Evolutionary conservation across 92 coral and sea anemone species (phyloP), one percentile per base, ranked within the genome.

Genomic region (Siderastrea radians): DNA sequence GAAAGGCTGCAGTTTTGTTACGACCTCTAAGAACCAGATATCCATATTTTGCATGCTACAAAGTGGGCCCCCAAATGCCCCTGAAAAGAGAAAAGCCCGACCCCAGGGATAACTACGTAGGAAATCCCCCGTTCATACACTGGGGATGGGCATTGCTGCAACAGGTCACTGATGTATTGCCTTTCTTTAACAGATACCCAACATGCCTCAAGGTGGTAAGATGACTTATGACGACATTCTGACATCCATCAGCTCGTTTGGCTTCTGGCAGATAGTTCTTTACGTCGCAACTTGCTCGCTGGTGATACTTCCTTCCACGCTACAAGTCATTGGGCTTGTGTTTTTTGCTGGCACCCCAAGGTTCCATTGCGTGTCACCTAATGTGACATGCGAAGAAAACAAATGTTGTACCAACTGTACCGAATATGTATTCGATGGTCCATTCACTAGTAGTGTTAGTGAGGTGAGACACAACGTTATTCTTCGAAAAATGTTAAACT

Each of bases 221-320:
- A 72, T 16, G 58, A 83, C 51, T 72, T 94, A 91, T 52, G 89
- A 85, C 52, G 83, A 74, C 13, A 75, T 85, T 54, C 59, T 85
- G 72, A 64, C 55, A 47, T 65, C 77, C 58, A 16, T 85, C 73
- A 65, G 82, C 75, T 46, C 79, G 65, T 85, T 73, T 67, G 89
- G 89, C 15, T 38, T 45, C 9, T 85, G 78, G 58, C 89, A 85
- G 83, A 52, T 60, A 57, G 1, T 85, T 16, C 15, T 85, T 57
- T 73, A 67, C 43, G 58, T 76, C 45, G 72, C 8, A 0, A 55
- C 89, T 5, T 74, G 82, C 63, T 49, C 67, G 17, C 83, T 85
- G 17, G 74, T 85, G 59, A 70, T 83, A 10, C 19, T 79, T 45
- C 89, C 89, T 2, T 48, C 68, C 61, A 59, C 54, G 49, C 49